phyloP scores from a whole-genome alignment of 2,113 vertebrate species.

The Copsychus sechellarum region DNA sequence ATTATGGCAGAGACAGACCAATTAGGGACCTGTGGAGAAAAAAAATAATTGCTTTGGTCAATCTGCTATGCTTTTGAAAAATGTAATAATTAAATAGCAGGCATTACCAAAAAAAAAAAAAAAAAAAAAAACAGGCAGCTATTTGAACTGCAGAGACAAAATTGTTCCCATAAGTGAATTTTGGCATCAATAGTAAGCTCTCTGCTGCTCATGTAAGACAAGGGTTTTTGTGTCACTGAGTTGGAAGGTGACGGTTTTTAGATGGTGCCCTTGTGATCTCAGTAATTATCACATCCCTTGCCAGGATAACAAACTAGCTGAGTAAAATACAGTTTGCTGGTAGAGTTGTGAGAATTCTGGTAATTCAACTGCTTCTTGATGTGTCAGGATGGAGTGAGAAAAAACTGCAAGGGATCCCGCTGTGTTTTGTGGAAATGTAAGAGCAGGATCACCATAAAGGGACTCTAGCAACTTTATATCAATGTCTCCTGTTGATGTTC shows the following conservation, averaged over 20 bases:
- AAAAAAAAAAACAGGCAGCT: background rate
- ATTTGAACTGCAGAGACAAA: background rate
- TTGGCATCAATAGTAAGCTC: background rate
- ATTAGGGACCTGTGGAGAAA: background rate
- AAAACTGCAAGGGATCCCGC: background rate
- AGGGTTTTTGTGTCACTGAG: background rate
- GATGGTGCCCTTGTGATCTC: background rate
- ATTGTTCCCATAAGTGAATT: background rate
- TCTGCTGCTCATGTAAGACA: background rate
- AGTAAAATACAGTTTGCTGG: background rate
- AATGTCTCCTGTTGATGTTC: background rate
- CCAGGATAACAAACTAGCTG: background rate
- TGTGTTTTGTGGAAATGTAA: background rate
- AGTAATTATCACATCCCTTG: conserved; percentile 36
- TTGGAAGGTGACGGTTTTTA: conserved; percentile 20
- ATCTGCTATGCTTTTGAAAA: background rate
- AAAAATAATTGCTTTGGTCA: background rate
- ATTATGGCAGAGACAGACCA: background rate
- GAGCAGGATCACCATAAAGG: background rate
- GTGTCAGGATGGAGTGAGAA: background rate
- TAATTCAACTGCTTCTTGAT: background rate
- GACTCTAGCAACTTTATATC: background rate
- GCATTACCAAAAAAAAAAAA: background rate
- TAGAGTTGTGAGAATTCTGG: background rate
- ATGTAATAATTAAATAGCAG: background rate